Percentiles rank a stretch among this genome's conserved stretches.
Evolutionary conservation across 2,113 vertebrate species (phyloP).

Genomic region (Saguinus midas): DNA sequence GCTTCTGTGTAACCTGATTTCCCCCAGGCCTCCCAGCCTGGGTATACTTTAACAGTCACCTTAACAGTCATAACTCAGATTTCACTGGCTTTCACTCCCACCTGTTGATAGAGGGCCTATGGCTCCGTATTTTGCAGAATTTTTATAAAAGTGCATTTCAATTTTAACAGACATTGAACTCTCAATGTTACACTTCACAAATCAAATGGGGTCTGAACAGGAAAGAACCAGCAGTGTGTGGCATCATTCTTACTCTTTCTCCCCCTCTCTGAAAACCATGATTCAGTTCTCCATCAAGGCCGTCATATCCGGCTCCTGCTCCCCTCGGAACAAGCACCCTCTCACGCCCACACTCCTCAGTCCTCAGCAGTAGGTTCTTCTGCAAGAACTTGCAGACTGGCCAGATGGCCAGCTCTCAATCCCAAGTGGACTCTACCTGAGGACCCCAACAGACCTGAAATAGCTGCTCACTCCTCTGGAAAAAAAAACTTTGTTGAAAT

Average conservation of each 20-base stretch:
- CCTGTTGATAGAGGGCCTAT: conserved; percentile 6
- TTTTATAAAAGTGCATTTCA: conserved; percentile 14
- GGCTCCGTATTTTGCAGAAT: neutral
- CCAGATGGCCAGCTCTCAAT: neutral
- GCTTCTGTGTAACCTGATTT: conserved; percentile 21
- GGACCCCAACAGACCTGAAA: neutral
- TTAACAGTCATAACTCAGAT: conserved; percentile 50
- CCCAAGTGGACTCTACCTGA: neutral
- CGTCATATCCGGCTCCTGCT: neutral
- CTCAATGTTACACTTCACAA: neutral
- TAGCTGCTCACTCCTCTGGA: neutral
- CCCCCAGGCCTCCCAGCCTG: neutral
- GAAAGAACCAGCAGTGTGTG: neutral
- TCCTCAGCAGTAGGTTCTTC: neutral
- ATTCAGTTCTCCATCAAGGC: neutral
- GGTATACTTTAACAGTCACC: neutral
- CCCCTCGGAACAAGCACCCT: neutral
- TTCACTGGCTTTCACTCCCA: conserved; percentile 18
- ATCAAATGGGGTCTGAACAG: neutral
- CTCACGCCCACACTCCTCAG: neutral
- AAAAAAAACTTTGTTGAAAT: neutral
- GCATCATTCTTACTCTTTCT: neutral
- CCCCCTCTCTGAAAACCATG: neutral
- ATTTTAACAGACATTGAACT: neutral
- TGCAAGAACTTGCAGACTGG: neutral